Evolutionary conservation across 2,797 vertebrate species (phyloP), one percentile per base, ranked within the genome.

Genomic region (Enteromius anoplus): DNA sequence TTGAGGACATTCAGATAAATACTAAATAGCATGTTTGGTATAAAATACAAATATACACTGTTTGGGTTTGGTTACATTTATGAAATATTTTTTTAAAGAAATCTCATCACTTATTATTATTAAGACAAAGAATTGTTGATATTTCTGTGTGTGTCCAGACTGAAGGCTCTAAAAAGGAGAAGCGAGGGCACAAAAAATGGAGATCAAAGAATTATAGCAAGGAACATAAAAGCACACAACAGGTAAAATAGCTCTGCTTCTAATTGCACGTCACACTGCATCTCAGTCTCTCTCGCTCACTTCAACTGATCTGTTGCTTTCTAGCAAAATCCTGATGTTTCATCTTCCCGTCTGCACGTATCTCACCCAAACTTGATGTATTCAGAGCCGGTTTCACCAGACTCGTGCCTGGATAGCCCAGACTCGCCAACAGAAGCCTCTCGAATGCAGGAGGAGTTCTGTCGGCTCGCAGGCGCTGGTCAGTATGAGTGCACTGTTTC

Each of bases 311-410:
- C 4, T 47, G 42, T 73, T 34, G 78, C 75, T 71, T 64, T 87
- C 42, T 68, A 45, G 47, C 77, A 95, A 94, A 92, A 92, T 23
- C 91, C 94, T 5, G 93, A 91, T 82, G 81, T 88, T 87, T 89
- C 93, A 26, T 93, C 96, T 8, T 85, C 95, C 84, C 96, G 95
- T 85, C 93, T 97, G 10, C 96, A 99, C 26, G 96, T 97, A 84
- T 99, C 97, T 88, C 97, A 98, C 89, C 98, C 97, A 15, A 99
- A 99, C 88, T 94, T 99, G 85, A 96, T 96, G 81, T 96, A 94
- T 34, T 92, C 95, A 72, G 97, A 97, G 88, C 90, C 95, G 71
- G 93, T 91, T 85, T 92, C 95, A 85, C 95, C 95, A 84, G 98
- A 98, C 79, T 90, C 92, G 81, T 95, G 94, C 88, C 95, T 95